phyloP scores from a whole-genome alignment of 2,888 invertebrate genomes.

The Cephus pulcher region DNA sequence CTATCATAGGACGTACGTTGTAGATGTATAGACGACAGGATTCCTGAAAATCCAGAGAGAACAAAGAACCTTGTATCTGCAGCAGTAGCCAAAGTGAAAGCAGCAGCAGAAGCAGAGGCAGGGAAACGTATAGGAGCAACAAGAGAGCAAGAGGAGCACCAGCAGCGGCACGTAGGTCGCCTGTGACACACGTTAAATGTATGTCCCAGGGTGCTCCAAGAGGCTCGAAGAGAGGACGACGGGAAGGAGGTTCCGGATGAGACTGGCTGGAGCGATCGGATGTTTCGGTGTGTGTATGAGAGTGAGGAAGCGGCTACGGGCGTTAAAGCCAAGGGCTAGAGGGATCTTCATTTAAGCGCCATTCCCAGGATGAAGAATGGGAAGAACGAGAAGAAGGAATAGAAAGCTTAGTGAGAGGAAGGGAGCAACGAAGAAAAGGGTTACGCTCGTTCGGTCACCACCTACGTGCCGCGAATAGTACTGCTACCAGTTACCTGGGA shows the following conservation, averaged over 20 bases:
- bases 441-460: slow-evolving; percentile 35
- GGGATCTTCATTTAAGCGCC: slow-evolving; percentile 10
- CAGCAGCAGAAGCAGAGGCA: slow-evolving; percentile 10
- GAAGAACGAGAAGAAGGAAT: too few species aligned
- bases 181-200: slow-evolving; percentile 2
- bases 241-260: slow-evolving; percentile 1
- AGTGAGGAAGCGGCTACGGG: neutral
- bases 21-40: too few species aligned
- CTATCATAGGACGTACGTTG: too few species aligned
- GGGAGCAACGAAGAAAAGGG: slow-evolving; percentile 19
- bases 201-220: neutral
- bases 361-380: neutral
- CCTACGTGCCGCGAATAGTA: slow-evolving; percentile 40
- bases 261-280: neutral
- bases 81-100: slow-evolving; percentile 13
- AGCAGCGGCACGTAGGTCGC: neutral
- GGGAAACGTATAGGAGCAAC: slow-evolving; percentile 16
- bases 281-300: neutral
- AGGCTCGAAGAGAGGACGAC: slow-evolving; percentile 1
- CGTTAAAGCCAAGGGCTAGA: slow-evolving; percentile 1
- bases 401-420: too few species aligned
- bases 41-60: too few species aligned
- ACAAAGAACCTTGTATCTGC: too few species aligned
- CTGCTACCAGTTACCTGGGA: slow-evolving; percentile 14
- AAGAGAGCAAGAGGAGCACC: neutral